phyloP scores from a whole-genome alignment of 2,113 vertebrate genomes.

The Notothenia coriiceps region DNA sequence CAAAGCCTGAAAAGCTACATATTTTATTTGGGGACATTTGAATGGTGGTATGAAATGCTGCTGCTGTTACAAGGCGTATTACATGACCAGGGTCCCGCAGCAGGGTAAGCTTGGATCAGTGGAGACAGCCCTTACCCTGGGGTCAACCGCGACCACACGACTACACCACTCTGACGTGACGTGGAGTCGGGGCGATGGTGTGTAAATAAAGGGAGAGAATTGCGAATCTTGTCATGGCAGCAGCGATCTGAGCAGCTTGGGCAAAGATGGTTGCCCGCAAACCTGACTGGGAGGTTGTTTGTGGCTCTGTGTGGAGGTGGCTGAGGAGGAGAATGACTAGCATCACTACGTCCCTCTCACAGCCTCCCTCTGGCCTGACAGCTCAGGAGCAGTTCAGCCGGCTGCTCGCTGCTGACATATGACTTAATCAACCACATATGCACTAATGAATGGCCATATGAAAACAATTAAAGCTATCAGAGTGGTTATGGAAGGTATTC shows the following conservation, averaged over 20 bases:
- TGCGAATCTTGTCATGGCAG: conserved; percentile 91
- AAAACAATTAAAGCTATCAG: conserved; percentile 64
- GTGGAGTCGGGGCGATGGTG: conserved; percentile 93
- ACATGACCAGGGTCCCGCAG: conserved; percentile 83
- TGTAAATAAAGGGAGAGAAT: conserved; percentile 95
- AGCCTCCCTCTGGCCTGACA: conserved; percentile 79
- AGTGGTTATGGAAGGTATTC: conserved; percentile 44
- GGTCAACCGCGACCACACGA: conserved; percentile 89
- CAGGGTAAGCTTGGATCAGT: conserved; percentile 89
- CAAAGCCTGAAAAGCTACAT: conserved; percentile 5
- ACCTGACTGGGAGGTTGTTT: conserved; percentile 89
- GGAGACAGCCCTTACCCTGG: conserved; percentile 92
- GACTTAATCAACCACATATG: conserved; percentile 69
- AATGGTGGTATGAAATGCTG: conserved; percentile 79
- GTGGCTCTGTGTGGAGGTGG: conserved; percentile 61
- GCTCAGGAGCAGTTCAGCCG: conserved; percentile 86
- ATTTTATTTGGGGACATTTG: conserved; percentile 69
- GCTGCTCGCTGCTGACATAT: conserved; percentile 81
- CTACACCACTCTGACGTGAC: conserved; percentile 89
- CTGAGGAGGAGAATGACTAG: conserved; percentile 74
- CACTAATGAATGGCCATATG: conserved; percentile 63
- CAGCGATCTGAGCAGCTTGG: conserved; percentile 88
- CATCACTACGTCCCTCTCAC: conserved; percentile 54
- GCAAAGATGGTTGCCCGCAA: conserved; percentile 93
- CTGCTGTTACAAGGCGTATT: conserved; percentile 71